These are phyloP conservation scores for Phoebastria nigripes DNA, from an alignment of 2,797 vertebrate species.

Conservation along the genomic window DNA sequence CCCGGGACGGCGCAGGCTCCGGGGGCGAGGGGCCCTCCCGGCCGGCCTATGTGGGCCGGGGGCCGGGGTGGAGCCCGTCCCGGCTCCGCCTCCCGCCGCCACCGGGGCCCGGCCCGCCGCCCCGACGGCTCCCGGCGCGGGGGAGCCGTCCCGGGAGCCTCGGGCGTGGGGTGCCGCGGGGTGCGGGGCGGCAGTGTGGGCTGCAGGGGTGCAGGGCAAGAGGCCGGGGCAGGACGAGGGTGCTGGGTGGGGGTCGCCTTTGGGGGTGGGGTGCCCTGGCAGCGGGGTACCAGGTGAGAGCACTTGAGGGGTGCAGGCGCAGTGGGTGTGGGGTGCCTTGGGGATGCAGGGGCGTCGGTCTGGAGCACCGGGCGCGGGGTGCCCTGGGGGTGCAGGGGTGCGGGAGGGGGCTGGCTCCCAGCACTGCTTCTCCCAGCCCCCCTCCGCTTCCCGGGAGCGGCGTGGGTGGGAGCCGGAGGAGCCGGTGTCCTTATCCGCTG, in stretches of 20 bases:
- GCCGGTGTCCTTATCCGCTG: neutral
- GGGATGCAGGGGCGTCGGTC: neutral
- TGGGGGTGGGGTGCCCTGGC: neutral
- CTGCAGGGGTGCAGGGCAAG: neutral
- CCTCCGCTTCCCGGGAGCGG: neutral
- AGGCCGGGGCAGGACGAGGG: neutral
- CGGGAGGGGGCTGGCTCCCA: neutral
- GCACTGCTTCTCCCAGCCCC: neutral
- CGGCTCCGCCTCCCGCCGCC: neutral
- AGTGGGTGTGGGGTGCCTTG: neutral
- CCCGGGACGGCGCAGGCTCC: neutral
- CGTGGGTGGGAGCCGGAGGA: neutral
- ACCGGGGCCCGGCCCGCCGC: neutral
- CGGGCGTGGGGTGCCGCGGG: neutral
- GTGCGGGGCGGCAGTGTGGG: neutral
- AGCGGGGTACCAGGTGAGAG: neutral
- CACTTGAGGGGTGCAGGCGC: neutral
- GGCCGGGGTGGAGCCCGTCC: slow-evolving; percentile 26
- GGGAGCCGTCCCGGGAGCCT: neutral
- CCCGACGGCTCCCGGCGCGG: neutral
- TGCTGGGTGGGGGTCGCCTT: neutral
- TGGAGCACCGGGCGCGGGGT: neutral
- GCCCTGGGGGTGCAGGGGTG: neutral
- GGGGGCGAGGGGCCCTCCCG: neutral
- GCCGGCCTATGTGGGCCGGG: slow-evolving; percentile 32